Evolutionary conservation across 1,140 invertebrate genomes (phyloP), one percentile per base, ranked within the genome.

Genomic region (Scaptomyza graminum): DNA sequence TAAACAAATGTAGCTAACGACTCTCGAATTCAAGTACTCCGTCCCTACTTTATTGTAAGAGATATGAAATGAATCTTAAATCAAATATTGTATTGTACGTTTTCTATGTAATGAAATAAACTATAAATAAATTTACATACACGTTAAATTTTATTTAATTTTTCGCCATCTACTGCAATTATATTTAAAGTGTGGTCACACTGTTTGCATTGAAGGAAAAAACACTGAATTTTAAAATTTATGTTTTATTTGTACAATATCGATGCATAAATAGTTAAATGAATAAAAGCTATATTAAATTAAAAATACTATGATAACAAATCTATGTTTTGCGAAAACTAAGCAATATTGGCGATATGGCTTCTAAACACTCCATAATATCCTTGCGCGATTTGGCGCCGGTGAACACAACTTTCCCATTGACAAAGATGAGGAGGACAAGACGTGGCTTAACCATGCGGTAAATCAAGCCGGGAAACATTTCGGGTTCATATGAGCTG

Each of bases 381-480:
- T 99, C 98, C 85, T 94, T 93, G 71, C 97, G 93, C 47, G 96
- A 96, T 93, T 99, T 99, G 43, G 97, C 98, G 79, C 98, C 98
- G 92, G 98, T 99, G 55, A 99, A 95, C 2, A 99, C 97, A 70
- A 99, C 95, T 95, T 99, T 99, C 57, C 98, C 98, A 93, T 98
- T 99, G 0, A 99, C 98, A 94, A 99, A 99, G 92, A 99, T 99
- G 1, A 99, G 93, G 22, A 99, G 92, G 0, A 99, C 98, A 62
- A 99, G 96, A 83, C 97, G 95, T 6, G 99, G 99, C 80, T 97
- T 96, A 13, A 99, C 96, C 97, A 99, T 98, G 83, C 99, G 94
- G 92, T 99, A 99, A 64, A 99, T 99, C 37, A 99, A 94, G 22
- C 98, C 98, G 47, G 99, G 98, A 93, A 99, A 99, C 54, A 99